These are phyloP conservation scores for Eulemur macaco DNA, from an alignment of 2,113 vertebrate genomes.

Conservation along the genomic window DNA sequence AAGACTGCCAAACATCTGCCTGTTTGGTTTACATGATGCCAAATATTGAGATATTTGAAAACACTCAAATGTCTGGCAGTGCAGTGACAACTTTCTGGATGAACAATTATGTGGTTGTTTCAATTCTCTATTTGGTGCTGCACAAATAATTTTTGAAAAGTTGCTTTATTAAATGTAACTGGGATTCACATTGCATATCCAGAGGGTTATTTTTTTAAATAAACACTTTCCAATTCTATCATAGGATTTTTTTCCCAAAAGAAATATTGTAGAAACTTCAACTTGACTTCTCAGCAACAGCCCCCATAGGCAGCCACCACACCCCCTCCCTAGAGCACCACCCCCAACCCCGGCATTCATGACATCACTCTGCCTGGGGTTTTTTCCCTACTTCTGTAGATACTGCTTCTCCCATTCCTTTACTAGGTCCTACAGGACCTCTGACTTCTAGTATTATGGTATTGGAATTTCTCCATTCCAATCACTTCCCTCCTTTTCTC, in stretches of 20 bases:
- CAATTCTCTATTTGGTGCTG: neutral
- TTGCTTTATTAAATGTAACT: conserved; percentile 19
- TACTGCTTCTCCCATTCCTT: neutral
- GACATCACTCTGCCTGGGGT: neutral
- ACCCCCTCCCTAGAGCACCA: no score
- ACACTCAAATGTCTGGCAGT: conserved; percentile 52
- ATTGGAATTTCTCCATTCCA: neutral
- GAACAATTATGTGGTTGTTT: neutral
- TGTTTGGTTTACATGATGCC: conserved; percentile 18
- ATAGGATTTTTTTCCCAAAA: conserved; percentile 33
- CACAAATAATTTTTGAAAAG: conserved; percentile 30
- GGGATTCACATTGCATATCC: neutral
- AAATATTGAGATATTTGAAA: conserved; percentile 66
- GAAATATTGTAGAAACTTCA: neutral
- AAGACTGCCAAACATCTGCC: conserved; percentile 25
- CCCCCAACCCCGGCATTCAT: neutral
- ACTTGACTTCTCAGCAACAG: neutral
- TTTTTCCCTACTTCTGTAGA: neutral
- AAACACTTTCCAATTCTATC: neutral
- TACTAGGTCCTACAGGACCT: neutral
- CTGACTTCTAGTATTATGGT: neutral
- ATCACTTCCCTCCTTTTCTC: neutral
- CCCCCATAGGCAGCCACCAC: neutral
- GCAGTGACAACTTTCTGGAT: conserved; percentile 46
- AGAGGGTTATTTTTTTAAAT: neutral